phyloP scores from a whole-genome alignment of 2,888 invertebrate genomes.

The Branchellion lobata region DNA sequence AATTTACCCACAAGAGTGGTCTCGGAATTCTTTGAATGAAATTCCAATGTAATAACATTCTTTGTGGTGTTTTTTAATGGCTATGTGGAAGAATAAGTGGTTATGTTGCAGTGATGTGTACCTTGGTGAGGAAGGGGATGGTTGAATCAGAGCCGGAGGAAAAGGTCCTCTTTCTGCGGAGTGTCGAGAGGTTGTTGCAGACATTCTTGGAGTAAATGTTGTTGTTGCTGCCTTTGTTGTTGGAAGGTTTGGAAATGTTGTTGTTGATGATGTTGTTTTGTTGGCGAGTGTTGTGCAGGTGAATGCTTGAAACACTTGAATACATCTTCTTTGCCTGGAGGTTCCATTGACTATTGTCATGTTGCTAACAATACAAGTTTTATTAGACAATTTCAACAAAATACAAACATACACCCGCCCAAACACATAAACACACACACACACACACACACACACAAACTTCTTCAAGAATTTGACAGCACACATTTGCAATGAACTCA shows the following conservation, averaged over 20 bases:
- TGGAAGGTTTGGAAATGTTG: neutral
- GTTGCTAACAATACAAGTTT: too few relatives aligned
- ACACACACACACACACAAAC: conserved; percentile 55
- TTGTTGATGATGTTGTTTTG: conserved; percentile 5
- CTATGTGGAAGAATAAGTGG: too few relatives aligned
- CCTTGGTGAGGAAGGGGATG: conserved; percentile 11
- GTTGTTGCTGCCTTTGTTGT: neutral
- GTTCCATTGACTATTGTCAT: neutral
- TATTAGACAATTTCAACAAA: neutral
- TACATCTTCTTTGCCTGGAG: neutral
- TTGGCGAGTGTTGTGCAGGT: neutral
- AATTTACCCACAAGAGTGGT: too few relatives aligned
- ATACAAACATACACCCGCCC: neutral
- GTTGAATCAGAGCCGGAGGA: conserved; percentile 47
- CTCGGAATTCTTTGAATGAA: too few relatives aligned
- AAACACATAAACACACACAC: neutral
- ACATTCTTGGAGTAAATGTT: neutral
- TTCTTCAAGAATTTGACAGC: conserved; percentile 77
- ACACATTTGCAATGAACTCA: conserved; percentile 72
- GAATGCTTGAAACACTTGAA: neutral
- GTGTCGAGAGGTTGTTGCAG: neutral
- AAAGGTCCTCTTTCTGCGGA: conserved; percentile 35
- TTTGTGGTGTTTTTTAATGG: too few relatives aligned
- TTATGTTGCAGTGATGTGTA: too few relatives aligned
- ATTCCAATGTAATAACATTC: too few relatives aligned